Percentiles rank a stretch among this genome's conserved stretches.
phyloP scores from a whole-genome alignment of 2,888 invertebrate species.

The Melinaea marsaeus region DNA sequence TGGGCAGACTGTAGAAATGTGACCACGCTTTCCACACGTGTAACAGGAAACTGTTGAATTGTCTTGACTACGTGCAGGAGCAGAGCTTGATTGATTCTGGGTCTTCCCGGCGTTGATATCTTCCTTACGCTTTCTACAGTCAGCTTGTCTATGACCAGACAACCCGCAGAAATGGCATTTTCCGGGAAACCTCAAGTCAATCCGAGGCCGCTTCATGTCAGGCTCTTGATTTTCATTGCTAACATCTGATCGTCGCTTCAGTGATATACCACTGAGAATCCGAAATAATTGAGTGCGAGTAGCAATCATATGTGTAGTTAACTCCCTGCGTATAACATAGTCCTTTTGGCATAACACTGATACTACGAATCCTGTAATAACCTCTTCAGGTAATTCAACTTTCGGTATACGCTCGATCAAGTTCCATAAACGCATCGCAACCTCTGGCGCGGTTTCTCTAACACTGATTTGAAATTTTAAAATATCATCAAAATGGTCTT shows the following conservation, averaged over 20 bases:
- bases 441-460: not conserved
- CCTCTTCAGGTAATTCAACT: not conserved
- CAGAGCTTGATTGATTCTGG: slow-evolving; percentile 1
- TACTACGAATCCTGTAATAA: slow-evolving; percentile 1
- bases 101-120: not conserved
- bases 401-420: not conserved
- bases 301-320: no score
- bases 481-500: not conserved
- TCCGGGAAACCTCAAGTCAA: not conserved
- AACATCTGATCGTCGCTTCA: not conserved
- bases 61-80: not conserved
- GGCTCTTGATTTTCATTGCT: not conserved
- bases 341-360: no score
- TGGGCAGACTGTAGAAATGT: slow-evolving; percentile 21
- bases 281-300: no score
- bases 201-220: not conserved
- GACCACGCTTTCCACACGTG: slow-evolving; percentile 23
- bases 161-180: not conserved
- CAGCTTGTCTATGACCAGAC: not conserved
- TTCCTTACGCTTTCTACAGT: not conserved
- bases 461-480: slow-evolving; percentile 6
- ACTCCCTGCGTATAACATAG: no score
- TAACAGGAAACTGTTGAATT: slow-evolving; percentile 15
- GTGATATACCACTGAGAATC: not conserved
- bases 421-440: slow-evolving; percentile 2